Evolutionary conservation across 1,140 invertebrate species (phyloP).

Genomic region (Pentalonia nigronervosa): DNA sequence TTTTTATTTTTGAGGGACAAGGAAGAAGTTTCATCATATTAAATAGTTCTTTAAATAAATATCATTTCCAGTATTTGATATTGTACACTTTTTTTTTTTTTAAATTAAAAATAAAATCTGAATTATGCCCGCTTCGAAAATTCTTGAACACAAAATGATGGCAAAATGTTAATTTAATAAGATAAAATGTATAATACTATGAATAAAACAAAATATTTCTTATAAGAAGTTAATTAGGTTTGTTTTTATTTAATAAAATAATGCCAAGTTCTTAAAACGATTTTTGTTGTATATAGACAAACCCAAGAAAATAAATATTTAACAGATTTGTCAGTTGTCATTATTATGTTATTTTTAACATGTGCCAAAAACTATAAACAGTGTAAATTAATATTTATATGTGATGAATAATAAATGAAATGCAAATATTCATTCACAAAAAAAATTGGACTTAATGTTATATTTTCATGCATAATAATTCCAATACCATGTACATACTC

Average conservation of each 20-base stretch:
- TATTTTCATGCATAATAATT: not conserved
- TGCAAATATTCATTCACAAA: not conserved
- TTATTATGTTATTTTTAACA: not conserved
- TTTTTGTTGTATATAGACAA: not conserved
- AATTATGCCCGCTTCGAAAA: not conserved
- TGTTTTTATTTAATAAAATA: not conserved
- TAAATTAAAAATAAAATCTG: constrained; percentile 14
- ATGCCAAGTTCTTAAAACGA: not conserved
- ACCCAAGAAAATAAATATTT: not conserved
- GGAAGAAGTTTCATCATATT: not conserved
- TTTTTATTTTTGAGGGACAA: not conserved
- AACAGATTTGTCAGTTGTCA: not conserved
- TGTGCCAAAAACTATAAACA: not conserved
- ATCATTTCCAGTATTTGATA: not conserved
- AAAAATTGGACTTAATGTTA: not conserved
- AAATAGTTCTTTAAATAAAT: not conserved
- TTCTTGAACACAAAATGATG: not conserved
- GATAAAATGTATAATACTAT: not conserved
- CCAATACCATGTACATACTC: not conserved
- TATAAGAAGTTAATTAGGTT: constrained; percentile 13
- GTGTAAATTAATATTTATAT: not conserved
- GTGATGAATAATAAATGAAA: not conserved
- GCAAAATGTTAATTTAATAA: constrained; percentile 19
- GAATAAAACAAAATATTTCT: not conserved
- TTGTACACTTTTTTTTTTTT: not conserved